Evolutionary conservation across 2,888 invertebrate species (phyloP), one percentile per base, ranked within the genome.

Genomic region (Drosophila subsilvestris): DNA sequence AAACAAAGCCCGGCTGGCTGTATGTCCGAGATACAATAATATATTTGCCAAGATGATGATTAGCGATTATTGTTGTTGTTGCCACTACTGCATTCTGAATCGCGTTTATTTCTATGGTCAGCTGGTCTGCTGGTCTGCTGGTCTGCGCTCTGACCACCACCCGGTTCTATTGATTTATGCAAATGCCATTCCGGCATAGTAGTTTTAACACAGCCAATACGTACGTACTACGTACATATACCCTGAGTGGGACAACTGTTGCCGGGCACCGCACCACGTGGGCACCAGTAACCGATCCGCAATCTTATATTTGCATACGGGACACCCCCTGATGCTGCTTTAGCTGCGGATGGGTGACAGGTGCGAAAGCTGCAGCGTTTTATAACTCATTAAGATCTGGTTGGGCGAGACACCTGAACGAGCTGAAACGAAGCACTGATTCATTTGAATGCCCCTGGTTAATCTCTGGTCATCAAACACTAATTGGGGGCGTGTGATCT

Each of bases 341-440:
- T 27, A 55, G 43, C 54, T 27, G 8, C 44, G 27, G 63, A 51
- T 63, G 27, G 63, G 45, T 63, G 63, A 63, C 63, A 63, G 63
- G 63, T 63, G 63, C 29, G 27, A 55, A 20, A 8, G 22, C n/a
- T 12, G 1, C 4, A 17, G 43, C 45, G 22, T 20, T 59, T 27
- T 27, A 42, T 51, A 25, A 55, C 32, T 67, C 25, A 55, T 48
- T 45, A 5, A 47, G 45, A 47, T 47, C 45, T 10, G 29, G 8
- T 32, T 48, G 12, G n/a, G n/a, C 18, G 25, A 18, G 50, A 63
- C 63, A 63, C 63, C 63, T 63, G 63, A 29, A 14, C 18, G 25
- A 14, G n/a, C 1, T n/a, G 12, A n/a, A 8, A 29, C 10, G 14
- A 14, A 18, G 25, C 14, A 14, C 63, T 66, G 67, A 66, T 32